Evolutionary conservation across 2,797 vertebrate species (phyloP), one percentile per base, ranked within the genome.

Genomic region (Esox masquinongy): DNA sequence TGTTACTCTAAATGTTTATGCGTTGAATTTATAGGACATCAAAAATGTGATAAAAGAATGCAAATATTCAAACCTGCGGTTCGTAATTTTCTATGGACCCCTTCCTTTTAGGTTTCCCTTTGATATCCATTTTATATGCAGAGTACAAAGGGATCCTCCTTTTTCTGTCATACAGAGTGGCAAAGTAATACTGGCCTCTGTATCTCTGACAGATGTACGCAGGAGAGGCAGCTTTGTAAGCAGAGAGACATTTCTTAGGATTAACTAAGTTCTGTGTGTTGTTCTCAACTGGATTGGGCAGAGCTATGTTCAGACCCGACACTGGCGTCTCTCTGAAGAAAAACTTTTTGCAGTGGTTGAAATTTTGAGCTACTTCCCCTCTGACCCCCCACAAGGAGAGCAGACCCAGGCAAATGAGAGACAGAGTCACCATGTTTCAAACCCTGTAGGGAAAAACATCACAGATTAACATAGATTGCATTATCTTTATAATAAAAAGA

Each of bases 131-230:
- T 26, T 29, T 0, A 26, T 66, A 66, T 16, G 63, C 63, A 66
- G 63, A 34, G 63, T 66, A 66, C 22, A 70, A 34, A 15, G 68
- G 68, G 68, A 70, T 70, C 9, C 68, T 39, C 68, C 68, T 70
- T 36, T 1, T 39, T 49, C 39, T 14, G 68, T 70, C 68, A 47
- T 70, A 70, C 68, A 70, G 36, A 6, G 68, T 43, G 19, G 68
- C 68, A 70, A 70, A 70, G 43, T 70, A 24, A 29, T 47, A 49
- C 1, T n/a, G 2, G 26, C 43, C 12, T 3, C 9, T 3, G 29
- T 66, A 15, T 29, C 4, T 66, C 63, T 66, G 63, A 31, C 63
- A 66, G 29, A 31, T 31, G 29, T 31, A 31, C 1, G 29, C 29
- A 31, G 29, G 29, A 31, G 29, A 66, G 29, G 15, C 1, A 31